Evolutionary conservation across 2,113 vertebrate species (phyloP).

Genomic region (Ardeotis arabs): DNA sequence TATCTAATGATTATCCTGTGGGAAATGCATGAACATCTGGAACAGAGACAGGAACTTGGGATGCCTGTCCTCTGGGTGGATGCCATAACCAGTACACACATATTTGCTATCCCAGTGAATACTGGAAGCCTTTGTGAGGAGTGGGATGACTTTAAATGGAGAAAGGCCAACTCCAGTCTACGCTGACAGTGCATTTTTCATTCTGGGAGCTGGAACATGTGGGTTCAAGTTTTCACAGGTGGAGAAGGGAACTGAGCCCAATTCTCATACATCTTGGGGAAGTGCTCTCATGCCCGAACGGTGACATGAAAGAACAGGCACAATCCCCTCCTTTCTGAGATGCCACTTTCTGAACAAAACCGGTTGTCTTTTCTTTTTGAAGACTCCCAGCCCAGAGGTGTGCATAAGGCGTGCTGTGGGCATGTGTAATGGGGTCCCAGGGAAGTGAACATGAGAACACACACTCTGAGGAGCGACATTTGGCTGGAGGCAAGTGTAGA

Average conservation of each 20-base stretch:
- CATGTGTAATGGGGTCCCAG: neutral
- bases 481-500: neutral
- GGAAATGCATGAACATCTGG: neutral
- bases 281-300: neutral
- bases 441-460: neutral
- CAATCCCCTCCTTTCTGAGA: neutral
- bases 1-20: neutral
- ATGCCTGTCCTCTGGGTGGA: neutral
- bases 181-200: neutral
- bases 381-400: neutral
- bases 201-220: neutral
- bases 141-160: neutral
- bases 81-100: neutral
- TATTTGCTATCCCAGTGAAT: neutral
- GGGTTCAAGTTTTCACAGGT: neutral
- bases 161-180: neutral
- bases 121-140: neutral
- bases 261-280: neutral
- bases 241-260: neutral
- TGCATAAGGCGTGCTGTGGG: neutral
- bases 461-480: neutral
- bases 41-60: neutral
- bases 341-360: neutral
- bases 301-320: neutral
- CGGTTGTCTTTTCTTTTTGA: neutral